Evolutionary conservation across 2,888 invertebrate genomes (phyloP), one percentile per base, ranked within the genome.

Genomic region (Sepioteuthis lessoniana): DNA sequence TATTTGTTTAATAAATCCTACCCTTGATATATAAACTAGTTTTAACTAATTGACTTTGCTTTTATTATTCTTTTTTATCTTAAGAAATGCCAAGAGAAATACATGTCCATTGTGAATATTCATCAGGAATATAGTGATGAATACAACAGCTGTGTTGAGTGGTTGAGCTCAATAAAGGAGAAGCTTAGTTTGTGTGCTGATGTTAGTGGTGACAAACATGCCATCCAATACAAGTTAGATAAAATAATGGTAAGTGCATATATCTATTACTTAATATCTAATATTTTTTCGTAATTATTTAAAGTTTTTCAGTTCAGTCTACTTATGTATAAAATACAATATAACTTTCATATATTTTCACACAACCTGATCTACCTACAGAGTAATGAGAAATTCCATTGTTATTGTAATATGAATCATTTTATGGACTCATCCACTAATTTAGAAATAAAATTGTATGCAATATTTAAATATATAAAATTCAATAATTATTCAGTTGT

Each of bases 101-200:
- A 99, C 96, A 98, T 98, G 95, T 98, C 98, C 96, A 98, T 98
- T 94, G 98, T 98, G 95, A 98, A 98, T 97, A 98, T 98, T 0
- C 98, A 98, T 95, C 98, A 98, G 97, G 99, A 99, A 96, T 97
- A 97, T 94, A 96, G 96, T 93, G 96, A 96, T 94, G 95, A 96
- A 13, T 96, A 96, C 94, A 96, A 95, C 94, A 96, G 96, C 76
- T 96, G 96, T 95, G 96, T 96, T 16, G 96, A 96, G 93, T 98
- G 98, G 97, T 98, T 99, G 96, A 99, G 99, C 97, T 98, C 98
- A 96, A 98, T 99, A 90, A 98, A 99, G 98, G 99, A 99, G 96
- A 98, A 98, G 95, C 97, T 99, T 16, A 98, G 98, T 93, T 98
- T 98, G 94, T 98, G 98, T 95, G 98, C 97, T 95, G 99, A 99